These are phyloP conservation scores for Peromyscus maniculatus DNA, from an alignment of 2,113 vertebrate species.

Conservation along the genomic window DNA sequence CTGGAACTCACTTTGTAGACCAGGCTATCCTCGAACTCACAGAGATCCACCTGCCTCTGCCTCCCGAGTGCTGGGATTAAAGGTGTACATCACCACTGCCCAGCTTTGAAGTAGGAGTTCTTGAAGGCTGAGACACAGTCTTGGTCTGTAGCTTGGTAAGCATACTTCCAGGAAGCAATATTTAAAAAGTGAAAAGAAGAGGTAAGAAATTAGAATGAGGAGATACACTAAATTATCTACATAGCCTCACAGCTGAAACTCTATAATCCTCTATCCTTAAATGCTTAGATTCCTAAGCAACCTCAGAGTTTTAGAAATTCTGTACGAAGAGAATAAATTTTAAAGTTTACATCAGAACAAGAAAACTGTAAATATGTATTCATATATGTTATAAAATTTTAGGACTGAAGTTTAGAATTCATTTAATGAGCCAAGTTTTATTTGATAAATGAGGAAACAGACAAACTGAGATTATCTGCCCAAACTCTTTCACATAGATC, in stretches of 20 bases:
- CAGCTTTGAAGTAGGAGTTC: background rate
- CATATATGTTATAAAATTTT: slow-evolving; percentile 44
- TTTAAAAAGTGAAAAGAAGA: background rate
- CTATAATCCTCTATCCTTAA: background rate
- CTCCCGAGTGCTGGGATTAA: no score
- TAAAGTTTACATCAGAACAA: slow-evolving; percentile 46
- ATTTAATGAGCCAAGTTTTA: slow-evolving; percentile 30
- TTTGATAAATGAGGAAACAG: slow-evolving; percentile 46
- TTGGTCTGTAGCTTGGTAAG: background rate
- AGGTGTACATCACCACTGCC: no score
- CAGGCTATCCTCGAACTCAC: no score
- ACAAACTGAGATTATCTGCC: slow-evolving; percentile 6
- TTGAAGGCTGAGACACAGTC: slow-evolving; percentile 13
- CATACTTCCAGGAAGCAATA: background rate
- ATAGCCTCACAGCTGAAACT: background rate
- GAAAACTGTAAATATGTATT: slow-evolving; percentile 33
- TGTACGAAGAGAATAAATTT: slow-evolving; percentile 48
- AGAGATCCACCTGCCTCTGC: no score
- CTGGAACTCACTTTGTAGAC: no score
- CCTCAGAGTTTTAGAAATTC: slow-evolving; percentile 54
- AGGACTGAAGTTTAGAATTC: slow-evolving; percentile 48
- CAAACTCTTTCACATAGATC: background rate
- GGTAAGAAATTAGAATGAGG: background rate
- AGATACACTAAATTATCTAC: slow-evolving; percentile 20
- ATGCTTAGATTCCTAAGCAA: background rate